phyloP scores from a whole-genome alignment of 2,888 invertebrate genomes.

The Timandra comae region DNA sequence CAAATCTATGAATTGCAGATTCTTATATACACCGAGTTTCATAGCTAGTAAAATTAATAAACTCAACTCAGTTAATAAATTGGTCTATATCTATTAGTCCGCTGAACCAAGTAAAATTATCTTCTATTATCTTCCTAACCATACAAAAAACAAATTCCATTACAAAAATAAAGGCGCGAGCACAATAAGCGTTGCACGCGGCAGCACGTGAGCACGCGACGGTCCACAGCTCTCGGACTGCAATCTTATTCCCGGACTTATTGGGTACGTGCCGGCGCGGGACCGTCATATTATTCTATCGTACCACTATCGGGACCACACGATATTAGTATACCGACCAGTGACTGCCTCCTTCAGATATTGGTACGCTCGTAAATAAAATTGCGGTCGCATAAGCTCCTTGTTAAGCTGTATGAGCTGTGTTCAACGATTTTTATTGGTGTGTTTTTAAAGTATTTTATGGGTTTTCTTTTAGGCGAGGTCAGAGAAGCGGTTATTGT shows the following conservation, averaged over 20 bases:
- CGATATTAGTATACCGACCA: constrained; percentile 65
- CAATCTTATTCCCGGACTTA: constrained; percentile 73
- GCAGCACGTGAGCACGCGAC: constrained; percentile 35
- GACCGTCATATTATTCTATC: constrained; percentile 75
- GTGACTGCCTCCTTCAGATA: constrained; percentile 64
- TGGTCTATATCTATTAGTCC: too few species aligned
- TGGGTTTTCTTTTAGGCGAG: too few species aligned
- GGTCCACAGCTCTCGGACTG: constrained; percentile 42
- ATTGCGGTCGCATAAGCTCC: constrained; percentile 44
- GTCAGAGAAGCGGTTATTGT: too few species aligned
- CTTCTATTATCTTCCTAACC: too few species aligned
- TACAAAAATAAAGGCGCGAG: too few species aligned
- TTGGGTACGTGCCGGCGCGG: constrained; percentile 70
- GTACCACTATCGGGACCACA: constrained; percentile 68
- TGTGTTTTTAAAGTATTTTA: background rate
- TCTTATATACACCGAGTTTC: too few species aligned
- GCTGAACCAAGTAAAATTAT: too few species aligned
- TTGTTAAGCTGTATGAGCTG: constrained; percentile 30
- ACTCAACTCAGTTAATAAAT: too few species aligned
- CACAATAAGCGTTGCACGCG: constrained; percentile 11
- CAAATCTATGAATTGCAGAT: too few species aligned
- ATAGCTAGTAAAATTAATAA: too few species aligned
- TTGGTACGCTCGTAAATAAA: constrained; percentile 68
- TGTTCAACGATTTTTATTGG: constrained; percentile 11
- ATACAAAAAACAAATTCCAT: too few species aligned